A percentile compares a stretch with the other conserved stretches of the same genome.
Conservation (phyloP, 2,888 invertebrate species). For the Thalpophila matura region DNA sequence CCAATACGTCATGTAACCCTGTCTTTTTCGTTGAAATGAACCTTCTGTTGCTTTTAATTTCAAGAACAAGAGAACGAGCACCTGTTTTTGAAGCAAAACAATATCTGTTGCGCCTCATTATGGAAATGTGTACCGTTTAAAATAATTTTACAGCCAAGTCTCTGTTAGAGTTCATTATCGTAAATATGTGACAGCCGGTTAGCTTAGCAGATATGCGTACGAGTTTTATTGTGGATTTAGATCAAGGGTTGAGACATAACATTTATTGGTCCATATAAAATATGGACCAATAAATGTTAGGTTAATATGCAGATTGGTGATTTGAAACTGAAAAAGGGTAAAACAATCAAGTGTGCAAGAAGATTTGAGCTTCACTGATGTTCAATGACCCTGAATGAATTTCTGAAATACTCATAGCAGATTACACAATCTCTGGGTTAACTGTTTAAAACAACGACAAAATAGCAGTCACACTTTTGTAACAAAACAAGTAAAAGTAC, state of each 20-base stretch:
- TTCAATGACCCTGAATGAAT: not conserved
- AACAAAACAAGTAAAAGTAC: conserved; percentile 3
- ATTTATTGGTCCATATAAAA: conserved; percentile 34
- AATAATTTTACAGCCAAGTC: conserved; percentile 51
- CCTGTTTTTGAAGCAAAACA: conserved; percentile 60
- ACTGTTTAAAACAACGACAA: not conserved
- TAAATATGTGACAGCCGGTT: conserved; percentile 49
- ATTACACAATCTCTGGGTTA: too few species aligned
- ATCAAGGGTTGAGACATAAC: not conserved
- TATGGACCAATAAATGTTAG: too few species aligned
- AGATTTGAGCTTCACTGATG: not conserved
- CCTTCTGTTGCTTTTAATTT: conserved; percentile 30
- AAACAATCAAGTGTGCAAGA: not conserved
- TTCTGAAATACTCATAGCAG: not conserved
- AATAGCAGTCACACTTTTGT: not conserved
- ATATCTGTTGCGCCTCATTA: conserved; percentile 59
- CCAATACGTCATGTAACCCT: too few species aligned
- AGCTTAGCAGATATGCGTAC: conserved; percentile 12
- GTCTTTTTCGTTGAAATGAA: too few species aligned
- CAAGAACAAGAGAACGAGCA: conserved; percentile 30
- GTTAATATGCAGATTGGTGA: not conserved
- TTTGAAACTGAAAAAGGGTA: not conserved
- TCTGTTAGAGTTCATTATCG: conserved; percentile 38
- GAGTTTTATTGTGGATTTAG: conserved; percentile 38
- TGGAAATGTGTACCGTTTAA: conserved; percentile 52